phyloP scores from a whole-genome alignment of 2,888 invertebrate species.

The Chrysotoxum bicinctum region DNA sequence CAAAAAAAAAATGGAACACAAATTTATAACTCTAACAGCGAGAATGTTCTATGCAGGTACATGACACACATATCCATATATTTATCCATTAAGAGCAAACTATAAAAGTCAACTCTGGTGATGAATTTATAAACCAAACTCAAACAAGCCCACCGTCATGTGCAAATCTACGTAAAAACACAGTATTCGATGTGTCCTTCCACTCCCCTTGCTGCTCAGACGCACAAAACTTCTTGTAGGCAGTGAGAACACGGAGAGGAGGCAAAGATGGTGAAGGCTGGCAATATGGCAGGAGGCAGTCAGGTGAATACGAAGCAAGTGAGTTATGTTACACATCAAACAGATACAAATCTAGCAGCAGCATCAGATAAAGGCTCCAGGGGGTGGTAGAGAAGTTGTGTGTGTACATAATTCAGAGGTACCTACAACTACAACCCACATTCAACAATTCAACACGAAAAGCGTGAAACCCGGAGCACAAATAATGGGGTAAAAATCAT shows the following conservation, averaged over 20 bases:
- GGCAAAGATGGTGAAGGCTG: background rate
- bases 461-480: background rate
- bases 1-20: background rate
- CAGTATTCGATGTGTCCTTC: conserved; percentile 1
- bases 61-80: background rate
- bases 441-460: conserved; percentile 15
- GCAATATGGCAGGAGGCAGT: conserved; percentile 14
- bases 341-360: conserved; percentile 26
- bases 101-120: conserved; percentile 6
- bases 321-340: conserved; percentile 47
- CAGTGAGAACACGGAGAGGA: background rate
- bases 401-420: conserved; percentile 25
- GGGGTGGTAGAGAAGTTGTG: conserved; percentile 29
- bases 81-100: conserved; percentile 5
- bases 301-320: conserved; percentile 51
- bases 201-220: conserved; percentile 16
- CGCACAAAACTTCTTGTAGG: background rate
- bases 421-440: conserved; percentile 2
- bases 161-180: conserved; percentile 10
- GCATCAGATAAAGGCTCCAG: conserved; percentile 20
- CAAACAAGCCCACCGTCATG: background rate
- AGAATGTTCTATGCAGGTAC: background rate
- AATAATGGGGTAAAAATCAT: background rate
- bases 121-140: conserved; percentile 4
- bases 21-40: background rate